Evolutionary conservation across 2,888 invertebrate genomes (phyloP), one percentile per base, ranked within the genome.

Genomic region (Tetheella fluctuosa): DNA sequence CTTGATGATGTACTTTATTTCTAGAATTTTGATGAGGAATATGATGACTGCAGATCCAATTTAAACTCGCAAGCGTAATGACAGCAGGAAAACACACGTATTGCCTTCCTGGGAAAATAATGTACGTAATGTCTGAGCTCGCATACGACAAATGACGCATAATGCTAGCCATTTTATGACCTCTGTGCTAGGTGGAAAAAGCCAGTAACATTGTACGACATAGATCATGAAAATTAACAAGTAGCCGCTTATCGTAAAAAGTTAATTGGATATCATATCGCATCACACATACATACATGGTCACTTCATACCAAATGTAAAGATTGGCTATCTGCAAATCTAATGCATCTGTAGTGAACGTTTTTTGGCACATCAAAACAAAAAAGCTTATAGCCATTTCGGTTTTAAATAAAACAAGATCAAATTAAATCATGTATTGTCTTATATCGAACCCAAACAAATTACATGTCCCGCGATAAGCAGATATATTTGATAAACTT

Each of bases 101-200:
- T 25, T 52, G 34, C 20, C 23, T 52, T 28, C 52, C 48, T 17
- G n/a, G 25, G 20, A 13, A 52, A 25, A 23, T 37, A 55, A n/a
- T 39, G n/a, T 48, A 48, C 48, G 48, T 48, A 20, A 48, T 20
- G 48, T 6, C n/a, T 42, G 42, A 17, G 7, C 58, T 53, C 54
- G 54, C 48, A 48, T 61, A 37, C 28, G 54, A 20, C 48, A 48
- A 48, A 48, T 48, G 48, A 48, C 48, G 48, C 48, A 48, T 48
- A 8, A 3, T n/a, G 17, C 17, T 42, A 42, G 39, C 39, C 39
- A 5, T 42, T 37, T 42, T 0, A 8, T 42, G 42, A n/a, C 42
- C 42, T 42, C 42, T 42, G 1, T 42, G 17, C 7, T 37, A 37
- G 42, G 42, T 48, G 48, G 20, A 20, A 1, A 48, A 48, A 17